These are phyloP conservation scores for Mastomys natalensis DNA, from an alignment of 2,113 vertebrate species.

Conservation along the genomic window DNA sequence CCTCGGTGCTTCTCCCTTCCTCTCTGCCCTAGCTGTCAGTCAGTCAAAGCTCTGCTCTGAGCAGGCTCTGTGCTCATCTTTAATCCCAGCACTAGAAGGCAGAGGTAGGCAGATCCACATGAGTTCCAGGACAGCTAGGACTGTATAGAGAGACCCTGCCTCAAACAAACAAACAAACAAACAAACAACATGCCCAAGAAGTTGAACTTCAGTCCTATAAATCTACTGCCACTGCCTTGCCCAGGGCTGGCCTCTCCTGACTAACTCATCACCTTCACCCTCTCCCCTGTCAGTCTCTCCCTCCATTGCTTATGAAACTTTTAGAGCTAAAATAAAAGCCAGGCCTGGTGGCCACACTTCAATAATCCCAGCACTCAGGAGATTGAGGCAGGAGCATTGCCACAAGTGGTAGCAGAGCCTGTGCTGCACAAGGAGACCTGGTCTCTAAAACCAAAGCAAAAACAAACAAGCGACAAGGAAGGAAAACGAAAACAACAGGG, in stretches of 20 bases:
- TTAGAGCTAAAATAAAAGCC: slow-evolving; percentile 28
- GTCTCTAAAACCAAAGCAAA: not conserved
- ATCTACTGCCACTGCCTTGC: not conserved
- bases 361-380: not conserved
- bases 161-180: not conserved
- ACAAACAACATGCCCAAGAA: not conserved
- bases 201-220: not conserved
- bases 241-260: not conserved
- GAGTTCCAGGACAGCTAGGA: not conserved
- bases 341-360: not conserved
- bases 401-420: not conserved
- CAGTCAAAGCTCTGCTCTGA: not conserved
- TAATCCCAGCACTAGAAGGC: not conserved
- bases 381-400: not conserved
- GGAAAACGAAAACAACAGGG: slow-evolving; percentile 28
- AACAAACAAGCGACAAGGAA: not conserved
- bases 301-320: not conserved
- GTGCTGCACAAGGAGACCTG: too few species aligned
- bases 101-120: not conserved
- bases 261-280: not conserved
- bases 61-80: not conserved
- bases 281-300: not conserved
- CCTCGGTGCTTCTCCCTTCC: not conserved
- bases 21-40: not conserved
- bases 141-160: not conserved